Evolutionary conservation across 1,140 invertebrate species (phyloP).

Genomic region (Cyrtorhinus lividipennis): DNA sequence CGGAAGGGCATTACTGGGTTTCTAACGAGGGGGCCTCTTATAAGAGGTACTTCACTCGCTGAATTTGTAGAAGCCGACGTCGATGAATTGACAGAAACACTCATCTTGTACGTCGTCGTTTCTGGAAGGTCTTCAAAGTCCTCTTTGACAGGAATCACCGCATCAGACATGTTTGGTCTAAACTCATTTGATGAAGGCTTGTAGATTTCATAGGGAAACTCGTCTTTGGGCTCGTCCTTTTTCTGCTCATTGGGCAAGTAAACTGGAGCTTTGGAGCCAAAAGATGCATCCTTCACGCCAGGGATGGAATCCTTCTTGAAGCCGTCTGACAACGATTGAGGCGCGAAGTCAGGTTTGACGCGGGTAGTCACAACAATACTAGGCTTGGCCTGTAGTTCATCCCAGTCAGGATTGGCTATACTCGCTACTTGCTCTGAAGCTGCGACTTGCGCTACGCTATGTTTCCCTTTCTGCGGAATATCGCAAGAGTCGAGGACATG

Average conservation of each 20-base stretch:
- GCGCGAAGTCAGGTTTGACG: constrained; percentile 45
- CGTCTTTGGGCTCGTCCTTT: constrained; percentile 7
- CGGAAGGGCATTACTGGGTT: not conserved
- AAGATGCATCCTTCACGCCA: not conserved
- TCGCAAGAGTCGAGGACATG: constrained; percentile 74
- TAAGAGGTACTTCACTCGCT: not conserved
- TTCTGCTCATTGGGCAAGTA: not conserved
- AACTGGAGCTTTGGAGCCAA: not conserved
- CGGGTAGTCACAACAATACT: constrained; percentile 53
- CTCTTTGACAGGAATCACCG: constrained; percentile 22
- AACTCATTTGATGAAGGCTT: constrained; percentile 8
- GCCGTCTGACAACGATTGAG: constrained; percentile 4
- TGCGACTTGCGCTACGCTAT: too few relatives aligned
- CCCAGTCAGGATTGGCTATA: constrained; percentile 34
- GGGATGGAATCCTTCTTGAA: not conserved
- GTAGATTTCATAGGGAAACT: constrained; percentile 16
- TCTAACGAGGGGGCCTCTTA: not conserved
- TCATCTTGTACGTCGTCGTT: constrained; percentile 1
- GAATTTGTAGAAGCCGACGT: not conserved
- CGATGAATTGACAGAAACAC: not conserved
- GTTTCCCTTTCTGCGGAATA: constrained; percentile 21
- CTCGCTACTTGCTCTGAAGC: constrained; percentile 37
- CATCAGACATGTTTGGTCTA: constrained; percentile 9
- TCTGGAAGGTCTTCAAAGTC: constrained; percentile 18
- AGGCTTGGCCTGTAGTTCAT: constrained; percentile 39